Evolutionary conservation across 2,113 vertebrate species (phyloP).

Genomic region (Atrichornis clamosus): DNA sequence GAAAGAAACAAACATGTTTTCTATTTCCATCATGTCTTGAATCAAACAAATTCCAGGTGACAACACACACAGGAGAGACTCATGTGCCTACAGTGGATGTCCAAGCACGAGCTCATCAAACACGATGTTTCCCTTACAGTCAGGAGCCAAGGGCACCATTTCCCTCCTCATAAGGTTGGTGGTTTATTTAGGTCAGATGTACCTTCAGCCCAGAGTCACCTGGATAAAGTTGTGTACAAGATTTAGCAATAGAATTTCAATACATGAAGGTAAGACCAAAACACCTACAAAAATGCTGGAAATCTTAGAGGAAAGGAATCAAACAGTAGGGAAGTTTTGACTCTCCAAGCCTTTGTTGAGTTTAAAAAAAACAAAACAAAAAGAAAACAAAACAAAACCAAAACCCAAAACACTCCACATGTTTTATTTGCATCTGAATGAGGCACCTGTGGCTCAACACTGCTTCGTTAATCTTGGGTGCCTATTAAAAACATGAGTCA

Average conservation of each 20-base stretch:
- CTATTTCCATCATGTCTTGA: background rate
- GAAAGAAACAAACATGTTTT: background rate
- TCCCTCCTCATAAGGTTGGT: background rate
- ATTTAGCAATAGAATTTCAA: background rate
- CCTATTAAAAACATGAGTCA: background rate
- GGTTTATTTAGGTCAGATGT: background rate
- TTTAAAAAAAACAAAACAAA: too few relatives aligned
- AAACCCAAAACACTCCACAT: background rate
- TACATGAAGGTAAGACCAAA: background rate
- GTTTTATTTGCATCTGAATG: background rate
- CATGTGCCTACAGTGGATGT: background rate
- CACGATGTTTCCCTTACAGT: fast-evolving
- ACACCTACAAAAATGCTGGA: background rate
- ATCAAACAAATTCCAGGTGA: background rate
- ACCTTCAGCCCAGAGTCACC: background rate
- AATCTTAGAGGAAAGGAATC: background rate
- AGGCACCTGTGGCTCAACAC: background rate
- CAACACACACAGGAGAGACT: background rate
- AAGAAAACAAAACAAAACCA: background rate
- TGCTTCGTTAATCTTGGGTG: background rate
- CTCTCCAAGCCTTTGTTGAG: background rate
- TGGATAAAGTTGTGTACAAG: background rate
- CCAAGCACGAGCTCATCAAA: background rate
- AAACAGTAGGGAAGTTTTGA: background rate
- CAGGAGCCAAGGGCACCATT: background rate